phyloP scores from a whole-genome alignment of 2,888 invertebrate species.

The Standfussiana lucernea region DNA sequence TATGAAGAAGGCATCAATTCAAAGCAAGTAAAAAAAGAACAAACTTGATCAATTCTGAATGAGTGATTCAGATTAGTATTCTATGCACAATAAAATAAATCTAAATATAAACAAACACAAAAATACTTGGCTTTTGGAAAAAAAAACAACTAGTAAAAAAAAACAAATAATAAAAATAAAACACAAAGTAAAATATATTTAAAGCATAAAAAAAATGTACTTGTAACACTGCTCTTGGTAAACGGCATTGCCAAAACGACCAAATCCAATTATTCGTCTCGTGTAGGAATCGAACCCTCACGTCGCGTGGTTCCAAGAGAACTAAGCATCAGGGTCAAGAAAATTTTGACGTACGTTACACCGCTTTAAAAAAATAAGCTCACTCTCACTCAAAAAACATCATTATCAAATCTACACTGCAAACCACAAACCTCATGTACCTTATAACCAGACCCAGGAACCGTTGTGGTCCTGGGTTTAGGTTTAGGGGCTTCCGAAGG shows the following conservation, averaged over 20 bases:
- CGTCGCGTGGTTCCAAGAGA: not conserved
- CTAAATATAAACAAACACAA: not conserved
- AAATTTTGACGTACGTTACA: not conserved
- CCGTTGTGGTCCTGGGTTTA: constrained; percentile 93
- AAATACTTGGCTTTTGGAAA: not conserved
- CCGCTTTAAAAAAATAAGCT: constrained; percentile 23
- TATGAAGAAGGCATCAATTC: not conserved
- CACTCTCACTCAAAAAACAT: constrained; percentile 42
- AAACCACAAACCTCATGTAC: constrained; percentile 84
- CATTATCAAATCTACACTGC: constrained; percentile 36
- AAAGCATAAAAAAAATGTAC: constrained; percentile 2
- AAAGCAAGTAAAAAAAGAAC: not conserved
- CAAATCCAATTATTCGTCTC: not conserved
- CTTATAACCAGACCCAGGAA: constrained; percentile 94
- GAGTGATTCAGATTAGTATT: not conserved
- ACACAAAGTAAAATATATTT: constrained; percentile 19
- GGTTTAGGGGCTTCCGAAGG: constrained; percentile 88
- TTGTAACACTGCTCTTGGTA: not conserved
- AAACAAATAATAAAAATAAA: not conserved
- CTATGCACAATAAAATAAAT: not conserved
- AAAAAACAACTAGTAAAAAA: not conserved
- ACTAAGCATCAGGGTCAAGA: not conserved
- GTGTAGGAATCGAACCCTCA: constrained; percentile 22
- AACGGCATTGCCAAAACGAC: not conserved
- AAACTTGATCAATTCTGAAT: not conserved